Evolutionary conservation across 2,888 invertebrate genomes (phyloP).

Genomic region (Cataglyphis albicans): DNA sequence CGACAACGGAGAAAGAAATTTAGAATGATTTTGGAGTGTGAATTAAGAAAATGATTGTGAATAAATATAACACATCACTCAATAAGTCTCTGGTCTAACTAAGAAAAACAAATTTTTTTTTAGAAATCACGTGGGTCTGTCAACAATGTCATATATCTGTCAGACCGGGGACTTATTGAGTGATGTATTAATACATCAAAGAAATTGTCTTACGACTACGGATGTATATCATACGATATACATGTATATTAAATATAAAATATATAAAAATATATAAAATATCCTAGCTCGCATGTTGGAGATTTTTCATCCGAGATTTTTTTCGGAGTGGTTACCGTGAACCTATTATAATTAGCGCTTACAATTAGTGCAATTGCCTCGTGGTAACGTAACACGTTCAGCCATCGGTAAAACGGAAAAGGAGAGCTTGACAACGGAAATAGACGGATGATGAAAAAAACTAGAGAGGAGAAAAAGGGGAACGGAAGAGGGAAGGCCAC

Average conservation of each 20-base stretch:
- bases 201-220: background rate
- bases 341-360: conserved; percentile 64
- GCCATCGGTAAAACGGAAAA: conserved; percentile 58
- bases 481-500: conserved; percentile 77
- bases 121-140: too few relatives aligned
- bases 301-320: conserved; percentile 17
- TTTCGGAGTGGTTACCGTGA: conserved; percentile 28
- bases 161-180: too few relatives aligned
- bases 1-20: background rate
- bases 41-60: background rate
- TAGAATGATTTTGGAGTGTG: background rate
- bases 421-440: conserved; percentile 59
- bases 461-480: conserved; percentile 33
- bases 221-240: background rate
- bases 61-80: background rate
- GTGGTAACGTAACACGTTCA: conserved; percentile 59
- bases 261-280: background rate
- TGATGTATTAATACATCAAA: background rate
- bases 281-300: conserved; percentile 1
- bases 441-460: conserved; percentile 36
- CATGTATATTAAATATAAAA: background rate
- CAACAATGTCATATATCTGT: too few relatives aligned
- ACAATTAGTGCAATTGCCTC: conserved; percentile 61
- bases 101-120: too few relatives aligned
- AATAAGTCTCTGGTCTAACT: too few relatives aligned